Evolutionary conservation across 2,113 vertebrate species (phyloP), one percentile per base, ranked within the genome.

Genomic region (Chrysochloris asiatica): DNA sequence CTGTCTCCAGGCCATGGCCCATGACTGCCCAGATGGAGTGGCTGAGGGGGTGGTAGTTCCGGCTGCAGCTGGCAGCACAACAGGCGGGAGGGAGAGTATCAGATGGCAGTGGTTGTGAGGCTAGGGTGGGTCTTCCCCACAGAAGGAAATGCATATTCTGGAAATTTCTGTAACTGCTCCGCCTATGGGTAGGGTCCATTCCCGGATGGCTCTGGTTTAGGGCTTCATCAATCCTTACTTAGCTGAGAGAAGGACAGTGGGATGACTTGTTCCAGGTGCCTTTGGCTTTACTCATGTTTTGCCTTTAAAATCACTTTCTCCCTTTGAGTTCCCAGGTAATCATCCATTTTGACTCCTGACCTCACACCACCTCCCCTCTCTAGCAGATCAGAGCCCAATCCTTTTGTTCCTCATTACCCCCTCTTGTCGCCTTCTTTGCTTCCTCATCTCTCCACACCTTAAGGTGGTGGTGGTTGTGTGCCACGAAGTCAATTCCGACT

Each of bases 1-100:
- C 69, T 63, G 3, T 86, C 43, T 89, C 76, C n/a, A 47, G 78
- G 65, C 52, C 81, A 79, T 82, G 84, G 89, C 65, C 67, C 86
- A 69, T 12, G n/a, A 87, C 16, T 8, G 47, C 65, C 71, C 16
- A 30, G 1, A 3, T 41, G 38, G 41, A 54, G 17, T 13, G 14
- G 50, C 33, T n/a, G 17, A 30, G 43, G 22, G 19, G 10, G 30
- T 3, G 50, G 28, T 2, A 41, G 4, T 28, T 81, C 56, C 41
- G 63, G 4, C 26, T 22, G 10, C n/a, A 91, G 80, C 28, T 33
- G 87, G 65, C n/a, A 47, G 56, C 6, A 8, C 33, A 17, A 11
- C 28, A 47, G 83, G 47, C 83, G 90, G 61, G 22, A 43, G 52
- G 41, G 43, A 26, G 30, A n/a, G 13, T 48, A 24, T 67, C 33